Evolutionary conservation across 2,797 vertebrate genomes (phyloP).

Genomic region (Thunnus albacares): DNA sequence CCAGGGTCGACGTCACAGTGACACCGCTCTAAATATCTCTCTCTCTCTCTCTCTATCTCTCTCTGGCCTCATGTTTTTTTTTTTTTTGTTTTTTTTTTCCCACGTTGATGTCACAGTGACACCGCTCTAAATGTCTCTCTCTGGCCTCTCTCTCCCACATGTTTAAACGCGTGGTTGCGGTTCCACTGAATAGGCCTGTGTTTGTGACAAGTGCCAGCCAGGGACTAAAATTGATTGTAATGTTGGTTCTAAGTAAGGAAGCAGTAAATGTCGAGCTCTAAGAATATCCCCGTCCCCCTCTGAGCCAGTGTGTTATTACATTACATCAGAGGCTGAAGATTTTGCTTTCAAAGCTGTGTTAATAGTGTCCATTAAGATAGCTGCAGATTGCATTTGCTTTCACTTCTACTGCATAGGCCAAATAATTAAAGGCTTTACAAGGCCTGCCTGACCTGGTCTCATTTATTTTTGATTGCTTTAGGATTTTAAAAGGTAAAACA

Average conservation of each 20-base stretch:
- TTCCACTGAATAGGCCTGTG: background rate
- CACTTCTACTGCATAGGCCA: too few species aligned
- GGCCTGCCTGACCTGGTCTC: background rate
- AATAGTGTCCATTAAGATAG: background rate
- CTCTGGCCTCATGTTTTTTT: background rate
- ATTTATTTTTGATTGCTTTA: background rate
- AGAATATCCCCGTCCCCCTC: background rate
- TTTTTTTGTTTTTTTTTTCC: too few species aligned
- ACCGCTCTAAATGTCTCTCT: background rate
- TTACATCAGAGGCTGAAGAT: background rate
- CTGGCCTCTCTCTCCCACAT: background rate
- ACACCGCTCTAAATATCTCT: conserved; percentile 15
- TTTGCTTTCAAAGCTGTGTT: background rate
- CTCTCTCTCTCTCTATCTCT: background rate
- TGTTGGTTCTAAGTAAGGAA: background rate
- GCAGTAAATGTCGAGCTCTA: background rate
- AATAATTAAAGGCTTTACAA: background rate
- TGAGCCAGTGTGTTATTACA: background rate
- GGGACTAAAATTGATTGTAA: background rate
- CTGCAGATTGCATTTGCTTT: too few species aligned
- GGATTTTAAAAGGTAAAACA: background rate
- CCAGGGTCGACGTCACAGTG: conserved; percentile 49
- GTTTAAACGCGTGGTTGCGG: background rate
- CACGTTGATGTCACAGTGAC: too few species aligned
- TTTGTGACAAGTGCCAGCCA: background rate